phyloP scores from a whole-genome alignment of 2,888 invertebrate species.

The Pseudococcus jackbeardsleyi region DNA sequence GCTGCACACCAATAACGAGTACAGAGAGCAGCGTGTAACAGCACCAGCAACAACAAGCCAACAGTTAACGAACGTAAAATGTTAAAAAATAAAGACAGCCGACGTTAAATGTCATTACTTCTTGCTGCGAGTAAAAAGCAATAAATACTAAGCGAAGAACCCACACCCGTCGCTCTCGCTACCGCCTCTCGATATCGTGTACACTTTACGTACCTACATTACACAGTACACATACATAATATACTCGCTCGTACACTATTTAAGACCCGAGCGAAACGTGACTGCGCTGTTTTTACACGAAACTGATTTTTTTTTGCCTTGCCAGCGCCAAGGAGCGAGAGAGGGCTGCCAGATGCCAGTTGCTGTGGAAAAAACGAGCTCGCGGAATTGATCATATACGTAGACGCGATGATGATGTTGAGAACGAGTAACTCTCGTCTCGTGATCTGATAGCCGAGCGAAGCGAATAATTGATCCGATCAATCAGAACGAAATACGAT shows the following conservation, averaged over 20 bases:
- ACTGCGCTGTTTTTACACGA: slow-evolving; percentile 19
- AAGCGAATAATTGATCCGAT: not conserved
- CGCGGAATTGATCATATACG: not conserved
- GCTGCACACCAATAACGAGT: slow-evolving; percentile 1
- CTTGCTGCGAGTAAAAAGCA: slow-evolving; percentile 18
- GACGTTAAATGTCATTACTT: slow-evolving; percentile 41
- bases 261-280: slow-evolving; percentile 2
- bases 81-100: slow-evolving; percentile 26
- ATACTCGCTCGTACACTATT: not conserved
- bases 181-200: not conserved
- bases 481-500: not conserved
- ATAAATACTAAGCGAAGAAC: slow-evolving; percentile 31
- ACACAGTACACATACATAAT: not conserved
- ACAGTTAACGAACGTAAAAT: slow-evolving; percentile 7
- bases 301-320: not conserved
- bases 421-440: not conserved
- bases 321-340: not conserved
- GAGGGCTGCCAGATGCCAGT: not conserved
- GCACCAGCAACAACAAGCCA: not conserved
- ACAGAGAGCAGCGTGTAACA: not conserved
- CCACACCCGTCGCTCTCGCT: not conserved
- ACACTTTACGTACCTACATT: not conserved
- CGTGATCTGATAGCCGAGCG: not conserved
- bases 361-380: not conserved
- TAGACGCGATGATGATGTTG: not conserved